Evolutionary conservation across 2,888 invertebrate genomes (phyloP).

Genomic region (Lithophane ornitopus): DNA sequence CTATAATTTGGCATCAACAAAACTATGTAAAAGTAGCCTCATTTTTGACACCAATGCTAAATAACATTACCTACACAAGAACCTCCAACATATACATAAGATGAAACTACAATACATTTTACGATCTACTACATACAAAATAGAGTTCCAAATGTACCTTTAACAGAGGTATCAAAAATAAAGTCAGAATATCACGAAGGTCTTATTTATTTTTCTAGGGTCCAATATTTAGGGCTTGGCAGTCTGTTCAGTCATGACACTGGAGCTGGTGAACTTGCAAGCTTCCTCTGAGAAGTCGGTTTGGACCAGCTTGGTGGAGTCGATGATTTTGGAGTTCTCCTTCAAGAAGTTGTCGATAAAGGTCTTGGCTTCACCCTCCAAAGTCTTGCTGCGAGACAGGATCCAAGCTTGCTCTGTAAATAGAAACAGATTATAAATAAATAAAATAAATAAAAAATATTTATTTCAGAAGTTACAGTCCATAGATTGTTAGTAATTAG

Average conservation of each 20-base stretch:
- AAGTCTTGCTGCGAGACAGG: conserved; percentile 78
- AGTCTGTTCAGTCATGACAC: conserved; percentile 72
- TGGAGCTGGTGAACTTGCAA: conserved; percentile 79
- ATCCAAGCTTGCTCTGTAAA: conserved; percentile 83
- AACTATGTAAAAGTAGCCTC: background rate
- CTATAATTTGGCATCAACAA: conserved; percentile 22
- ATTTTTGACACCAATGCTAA: conserved; percentile 33
- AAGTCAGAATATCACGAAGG: conserved; percentile 18
- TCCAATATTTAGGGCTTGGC: conserved; percentile 68
- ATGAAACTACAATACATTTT: conserved; percentile 39
- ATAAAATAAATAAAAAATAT: too few relatives aligned
- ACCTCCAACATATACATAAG: background rate
- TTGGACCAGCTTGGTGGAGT: conserved; percentile 74
- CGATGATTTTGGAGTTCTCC: conserved; percentile 77
- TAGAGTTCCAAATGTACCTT: conserved; percentile 8
- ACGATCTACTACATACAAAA: conserved; percentile 23
- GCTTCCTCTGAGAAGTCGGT: conserved; percentile 83
- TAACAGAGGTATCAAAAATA: conserved; percentile 34
- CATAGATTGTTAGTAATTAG: too few relatives aligned
- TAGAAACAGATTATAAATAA: conserved; percentile 28
- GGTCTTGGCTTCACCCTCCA: conserved; percentile 80
- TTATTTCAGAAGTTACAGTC: too few relatives aligned
- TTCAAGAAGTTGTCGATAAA: conserved; percentile 82
- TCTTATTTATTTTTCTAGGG: conserved; percentile 9
- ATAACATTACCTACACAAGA: background rate